Evolutionary conservation across 1,140 invertebrate genomes (phyloP).

Genomic region (Proctacanthus coquilletti): DNA sequence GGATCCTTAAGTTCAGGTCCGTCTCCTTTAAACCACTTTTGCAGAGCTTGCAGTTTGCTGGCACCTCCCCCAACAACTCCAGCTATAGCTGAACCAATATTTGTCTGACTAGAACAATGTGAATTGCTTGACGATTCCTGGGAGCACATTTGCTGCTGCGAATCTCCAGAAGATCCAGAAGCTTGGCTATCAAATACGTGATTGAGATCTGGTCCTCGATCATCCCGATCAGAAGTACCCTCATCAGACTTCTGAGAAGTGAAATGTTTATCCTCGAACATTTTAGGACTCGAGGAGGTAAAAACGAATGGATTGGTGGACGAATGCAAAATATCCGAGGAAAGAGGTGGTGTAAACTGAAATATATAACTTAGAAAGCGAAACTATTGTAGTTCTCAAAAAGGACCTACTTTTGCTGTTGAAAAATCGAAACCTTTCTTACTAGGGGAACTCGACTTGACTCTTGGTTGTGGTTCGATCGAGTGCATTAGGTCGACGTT

Average conservation of each 20-base stretch:
- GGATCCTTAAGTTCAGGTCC: constrained; percentile 27
- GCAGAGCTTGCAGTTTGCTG: constrained; percentile 45
- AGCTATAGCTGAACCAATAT: constrained; percentile 22
- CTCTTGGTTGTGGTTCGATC: constrained; percentile 10
- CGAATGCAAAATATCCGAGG: constrained; percentile 9
- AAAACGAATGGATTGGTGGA: constrained; percentile 46
- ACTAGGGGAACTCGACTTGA: constrained; percentile 14
- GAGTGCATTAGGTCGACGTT: not conserved
- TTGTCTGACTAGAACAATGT: constrained; percentile 13
- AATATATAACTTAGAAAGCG: not conserved
- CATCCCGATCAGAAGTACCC: constrained; percentile 4
- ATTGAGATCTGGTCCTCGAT: not conserved
- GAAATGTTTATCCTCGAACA: too few species aligned
- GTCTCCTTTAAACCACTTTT: constrained; percentile 56
- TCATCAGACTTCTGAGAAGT: not conserved
- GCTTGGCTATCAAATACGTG: constrained; percentile 4
- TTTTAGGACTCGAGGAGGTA: too few species aligned
- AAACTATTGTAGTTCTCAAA: not conserved
- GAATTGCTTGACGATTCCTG: not conserved
- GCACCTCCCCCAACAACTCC: constrained; percentile 34
- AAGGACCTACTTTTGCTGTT: constrained; percentile 13
- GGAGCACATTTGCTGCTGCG: constrained; percentile 7
- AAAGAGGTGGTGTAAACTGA: constrained; percentile 12
- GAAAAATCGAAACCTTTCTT: constrained; percentile 47
- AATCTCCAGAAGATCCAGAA: constrained; percentile 10